Evolutionary conservation across 2,113 vertebrate species (phyloP), one percentile per base, ranked within the genome.

Genomic region (Carlito syrichta): DNA sequence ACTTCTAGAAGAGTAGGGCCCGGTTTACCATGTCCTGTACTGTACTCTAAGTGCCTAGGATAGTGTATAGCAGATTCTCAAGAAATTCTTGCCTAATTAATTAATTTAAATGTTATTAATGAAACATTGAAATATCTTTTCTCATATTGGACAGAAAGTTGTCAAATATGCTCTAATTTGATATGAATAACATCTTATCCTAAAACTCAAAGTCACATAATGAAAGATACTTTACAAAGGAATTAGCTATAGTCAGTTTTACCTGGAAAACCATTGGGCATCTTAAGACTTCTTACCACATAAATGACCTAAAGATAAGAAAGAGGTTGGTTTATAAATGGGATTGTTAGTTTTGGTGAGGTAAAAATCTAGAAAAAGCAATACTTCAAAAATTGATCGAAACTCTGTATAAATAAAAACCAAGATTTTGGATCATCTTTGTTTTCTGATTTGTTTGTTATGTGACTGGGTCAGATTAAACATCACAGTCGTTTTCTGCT

Each of bases 291-390:
- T 91, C 2, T 63, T 79, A 56, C 23, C 14, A 40, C 54, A 56
- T 86, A 86, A 89, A 87, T 95, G 52, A 85, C 45, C 77, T 86
- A 60, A 91, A 92, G 52, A 62, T 91, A 35, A 79, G 91, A 95
- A 85, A 73, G 27, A 71, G 40, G 2, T 62, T 56, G 56, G 6
- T 91, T 97, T 60, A 4, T 73, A 79, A 88, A 82, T 27, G 86
- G 71, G 92, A 85, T 73, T 89, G 35, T 76, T 60, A 43, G 32
- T 90, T 94, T 52, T 84, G 38, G 45, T 52, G 16, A 77, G 35
- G 23, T 79, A n/a, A 62, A 95, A 50, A 89, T 96, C 62, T 92
- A 86, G 68, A 74, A 68, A 94, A 85, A 56, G 81, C 27, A 91
- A 3, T 83, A 58, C 48, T 74, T 97, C 50, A 71, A 78, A 88